Evolutionary conservation across 2,888 invertebrate genomes (phyloP), one percentile per base, ranked within the genome.

Genomic region (Luperina nickerlii): DNA sequence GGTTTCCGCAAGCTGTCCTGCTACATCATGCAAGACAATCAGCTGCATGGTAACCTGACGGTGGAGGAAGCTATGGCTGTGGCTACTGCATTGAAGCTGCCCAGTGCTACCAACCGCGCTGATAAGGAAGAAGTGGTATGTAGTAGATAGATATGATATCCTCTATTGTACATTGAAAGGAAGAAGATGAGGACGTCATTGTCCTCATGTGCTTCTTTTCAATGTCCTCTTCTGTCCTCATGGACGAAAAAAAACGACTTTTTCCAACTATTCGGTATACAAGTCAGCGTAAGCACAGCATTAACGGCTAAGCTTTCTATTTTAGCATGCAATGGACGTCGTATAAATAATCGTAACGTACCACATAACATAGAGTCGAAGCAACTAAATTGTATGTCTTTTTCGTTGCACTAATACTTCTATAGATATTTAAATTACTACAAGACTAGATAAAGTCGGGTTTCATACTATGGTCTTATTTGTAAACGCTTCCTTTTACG

Each of bases 1-100:
- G 97, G 98, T 90, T 99, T 99, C 97, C 98, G 99, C 81, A 99
- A 99, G 96, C 97, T 99, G 88, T 99, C 99, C 0, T 99, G 99
- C 92, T 99, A 99, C 96, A 99, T 99, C 94, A 99, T 99, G 99
- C 99, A 99, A 95, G 99, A 99, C 93, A 99, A 99, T 95, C 98
- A 99, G 94, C 97, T 99, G 68, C 98, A 99, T 91, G 98, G 98
- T 0, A 99, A 99, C 96, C 97, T 99, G 87, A 99, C 99, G 0
- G 99, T 99, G 6, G 98, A 98, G 91, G 99, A 99, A 95, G 98
- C 99, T 54, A 99, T 99, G 99, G 98, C 98, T 89, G 99, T 99
- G 60, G 99, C 99, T 13, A 98, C 99, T 3, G 98, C 98, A 89
- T 97, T 99, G 68, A 99, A 99, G 94, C 97, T 99, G 80, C 98